Evolutionary conservation across 1,140 invertebrate genomes (phyloP).

Genomic region (Ceratina japonica): DNA sequence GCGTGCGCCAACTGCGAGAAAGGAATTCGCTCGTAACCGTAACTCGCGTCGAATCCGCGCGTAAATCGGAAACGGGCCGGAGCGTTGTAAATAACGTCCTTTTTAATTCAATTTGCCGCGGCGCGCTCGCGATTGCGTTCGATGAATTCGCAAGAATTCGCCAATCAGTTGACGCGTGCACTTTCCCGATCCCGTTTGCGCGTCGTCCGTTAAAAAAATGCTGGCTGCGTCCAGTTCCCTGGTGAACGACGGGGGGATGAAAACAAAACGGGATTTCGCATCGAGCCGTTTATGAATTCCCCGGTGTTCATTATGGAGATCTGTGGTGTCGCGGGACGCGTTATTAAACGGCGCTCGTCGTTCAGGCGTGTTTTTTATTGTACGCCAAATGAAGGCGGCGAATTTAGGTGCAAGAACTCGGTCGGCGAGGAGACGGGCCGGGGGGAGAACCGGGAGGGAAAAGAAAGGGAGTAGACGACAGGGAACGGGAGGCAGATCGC

Average conservation of each 20-base stretch:
- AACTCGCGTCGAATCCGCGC: slow-evolving; percentile 18
- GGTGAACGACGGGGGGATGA: background rate
- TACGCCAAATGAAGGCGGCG: slow-evolving; percentile 7
- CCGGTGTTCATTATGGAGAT: background rate
- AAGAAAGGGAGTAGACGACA: background rate
- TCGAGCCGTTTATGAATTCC: slow-evolving; percentile 5
- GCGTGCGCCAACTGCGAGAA: slow-evolving; percentile 29
- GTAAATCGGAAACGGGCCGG: slow-evolving; percentile 18
- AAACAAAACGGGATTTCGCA: background rate
- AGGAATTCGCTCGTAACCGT: slow-evolving; percentile 23
- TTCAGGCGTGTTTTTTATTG: slow-evolving; percentile 19
- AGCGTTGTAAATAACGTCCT: slow-evolving; percentile 29
- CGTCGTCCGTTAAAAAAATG: background rate
- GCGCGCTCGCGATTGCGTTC: background rate
- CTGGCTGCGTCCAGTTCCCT: background rate
- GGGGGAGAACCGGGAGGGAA: background rate
- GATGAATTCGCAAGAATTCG: too few species aligned
- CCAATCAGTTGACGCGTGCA: too few species aligned
- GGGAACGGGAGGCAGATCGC: background rate
- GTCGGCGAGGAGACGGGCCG: background rate
- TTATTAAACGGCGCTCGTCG: background rate
- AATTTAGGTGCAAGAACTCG: slow-evolving; percentile 25
- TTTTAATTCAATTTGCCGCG: slow-evolving; percentile 41
- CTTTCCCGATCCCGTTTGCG: background rate
- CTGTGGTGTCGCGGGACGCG: background rate